phyloP scores from a whole-genome alignment of 2,113 vertebrate genomes.

The Microcebus murinus region DNA sequence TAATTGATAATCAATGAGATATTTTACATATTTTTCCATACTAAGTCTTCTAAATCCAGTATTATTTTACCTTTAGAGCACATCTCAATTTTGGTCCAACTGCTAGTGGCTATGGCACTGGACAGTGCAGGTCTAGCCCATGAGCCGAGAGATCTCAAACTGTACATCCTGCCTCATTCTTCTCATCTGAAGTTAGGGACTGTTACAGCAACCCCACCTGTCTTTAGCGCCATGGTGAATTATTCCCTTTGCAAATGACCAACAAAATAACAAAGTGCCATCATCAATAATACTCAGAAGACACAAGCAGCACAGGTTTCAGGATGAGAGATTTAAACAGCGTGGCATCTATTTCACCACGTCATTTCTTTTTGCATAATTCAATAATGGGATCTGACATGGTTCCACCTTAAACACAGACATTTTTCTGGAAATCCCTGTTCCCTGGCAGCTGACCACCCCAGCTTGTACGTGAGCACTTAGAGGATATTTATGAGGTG shows the following conservation, averaged over 20 bases:
- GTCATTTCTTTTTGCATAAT: not conserved
- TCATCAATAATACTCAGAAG: not conserved
- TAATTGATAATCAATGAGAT: not conserved
- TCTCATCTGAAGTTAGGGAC: not conserved
- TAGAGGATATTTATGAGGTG: not conserved
- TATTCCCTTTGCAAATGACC: not conserved
- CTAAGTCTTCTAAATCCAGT: not conserved
- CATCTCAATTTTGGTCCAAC: not conserved
- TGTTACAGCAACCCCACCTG: not conserved
- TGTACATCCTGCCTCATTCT: not conserved
- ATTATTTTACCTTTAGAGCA: not conserved
- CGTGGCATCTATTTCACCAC: not conserved
- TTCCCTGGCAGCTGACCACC: not conserved
- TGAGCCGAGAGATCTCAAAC: not conserved
- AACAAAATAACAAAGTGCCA: not conserved
- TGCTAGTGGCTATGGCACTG: fast-evolving
- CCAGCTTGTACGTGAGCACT: not conserved
- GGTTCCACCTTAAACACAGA: not conserved
- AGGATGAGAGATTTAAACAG: not conserved
- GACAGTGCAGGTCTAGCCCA: not conserved
- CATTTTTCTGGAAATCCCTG: not conserved
- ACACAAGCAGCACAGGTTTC: fast-evolving
- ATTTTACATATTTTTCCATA: not conserved
- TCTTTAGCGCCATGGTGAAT: not conserved
- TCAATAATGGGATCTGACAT: not conserved